phyloP scores from a whole-genome alignment of 1,140 invertebrate genomes.

The Pristionchus pacificus region DNA sequence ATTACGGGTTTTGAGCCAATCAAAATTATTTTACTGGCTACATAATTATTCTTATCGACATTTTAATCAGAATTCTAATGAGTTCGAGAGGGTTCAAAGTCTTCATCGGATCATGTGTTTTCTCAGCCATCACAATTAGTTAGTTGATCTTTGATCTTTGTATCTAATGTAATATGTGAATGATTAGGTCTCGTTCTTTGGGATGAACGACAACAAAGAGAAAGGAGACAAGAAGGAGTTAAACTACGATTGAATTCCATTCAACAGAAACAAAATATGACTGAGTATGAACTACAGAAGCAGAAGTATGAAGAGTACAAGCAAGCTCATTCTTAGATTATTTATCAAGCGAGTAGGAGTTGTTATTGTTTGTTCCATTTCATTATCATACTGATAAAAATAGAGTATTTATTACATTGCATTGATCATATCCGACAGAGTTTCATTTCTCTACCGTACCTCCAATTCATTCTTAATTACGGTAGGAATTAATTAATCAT shows the following conservation, averaged over 20 bases:
- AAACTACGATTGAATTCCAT: slow-evolving; percentile 37
- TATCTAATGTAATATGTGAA: neutral
- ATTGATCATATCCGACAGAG: neutral
- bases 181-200: slow-evolving; percentile 42
- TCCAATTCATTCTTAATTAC: neutral
- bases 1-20: too few species aligned
- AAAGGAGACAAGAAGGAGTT: slow-evolving; percentile 46
- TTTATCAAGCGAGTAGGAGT: too few species aligned
- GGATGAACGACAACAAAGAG: slow-evolving; percentile 41
- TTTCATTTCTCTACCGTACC: neutral
- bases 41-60: too few species aligned
- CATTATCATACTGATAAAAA: neutral
- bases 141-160: neutral
- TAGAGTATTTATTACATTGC: neutral
- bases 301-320: slow-evolving; percentile 37
- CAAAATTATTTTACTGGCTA: too few species aligned
- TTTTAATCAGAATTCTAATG: too few species aligned
- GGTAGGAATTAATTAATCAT: neutral
- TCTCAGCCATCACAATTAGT: slow-evolving; percentile 42
- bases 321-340: slow-evolving; percentile 21
- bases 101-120: slow-evolving; percentile 41
- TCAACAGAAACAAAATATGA: slow-evolving; percentile 50
- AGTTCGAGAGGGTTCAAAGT: slow-evolving; percentile 36
- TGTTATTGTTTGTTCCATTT: slow-evolving; percentile 12
- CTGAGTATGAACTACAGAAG: slow-evolving; percentile 44